Percentiles rank a stretch among this genome's conserved stretches.
Evolutionary conservation across 23 tunicate species (phyloP).

Genomic region (Pegea sp.): DNA sequence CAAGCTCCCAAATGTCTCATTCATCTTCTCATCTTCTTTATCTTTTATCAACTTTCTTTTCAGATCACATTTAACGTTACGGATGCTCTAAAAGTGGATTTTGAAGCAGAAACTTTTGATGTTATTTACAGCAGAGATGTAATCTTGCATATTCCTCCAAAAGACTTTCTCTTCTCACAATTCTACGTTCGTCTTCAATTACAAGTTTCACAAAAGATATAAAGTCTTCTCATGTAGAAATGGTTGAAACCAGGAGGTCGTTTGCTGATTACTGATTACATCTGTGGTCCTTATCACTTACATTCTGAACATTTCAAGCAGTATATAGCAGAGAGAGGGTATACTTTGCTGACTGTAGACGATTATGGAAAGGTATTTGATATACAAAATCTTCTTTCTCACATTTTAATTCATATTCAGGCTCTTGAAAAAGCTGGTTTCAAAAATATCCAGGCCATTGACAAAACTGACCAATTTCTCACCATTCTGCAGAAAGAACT

Average conservation of each 20-base stretch:
- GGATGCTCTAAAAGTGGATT: slow-evolving; percentile 11
- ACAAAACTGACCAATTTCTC: slow-evolving; percentile 8
- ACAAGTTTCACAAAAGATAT: too few relatives aligned
- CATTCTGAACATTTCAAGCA: slow-evolving; percentile 8
- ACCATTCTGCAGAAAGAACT: slow-evolving; percentile 13
- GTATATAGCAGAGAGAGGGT: slow-evolving; percentile 22
- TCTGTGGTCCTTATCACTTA: slow-evolving; percentile 8
- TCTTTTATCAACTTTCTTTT: neutral
- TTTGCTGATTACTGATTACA: slow-evolving; percentile 19
- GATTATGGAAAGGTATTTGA: slow-evolving; percentile 14
- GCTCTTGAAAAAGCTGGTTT: slow-evolving; percentile 10
- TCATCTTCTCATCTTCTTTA: neutral
- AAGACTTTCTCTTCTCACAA: slow-evolving; percentile 8
- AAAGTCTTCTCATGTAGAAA: slow-evolving; percentile 1
- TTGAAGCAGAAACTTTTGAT: slow-evolving; percentile 10
- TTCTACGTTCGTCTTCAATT: slow-evolving; percentile 7
- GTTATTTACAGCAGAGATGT: slow-evolving; percentile 19
- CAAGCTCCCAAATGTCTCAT: slow-evolving; percentile 9
- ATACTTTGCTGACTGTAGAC: slow-evolving; percentile 9
- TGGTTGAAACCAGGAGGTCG: slow-evolving; percentile 34
- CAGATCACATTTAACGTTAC: slow-evolving; percentile 14
- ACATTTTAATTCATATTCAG: neutral
- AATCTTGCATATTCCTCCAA: slow-evolving; percentile 12
- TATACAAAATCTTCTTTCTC: neutral
- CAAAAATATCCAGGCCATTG: slow-evolving; percentile 3